Percentiles rank a stretch among this genome's conserved stretches.
Conservation (phyloP, 2,888 invertebrate species). For the Macrosoma leucophasiata region DNA sequence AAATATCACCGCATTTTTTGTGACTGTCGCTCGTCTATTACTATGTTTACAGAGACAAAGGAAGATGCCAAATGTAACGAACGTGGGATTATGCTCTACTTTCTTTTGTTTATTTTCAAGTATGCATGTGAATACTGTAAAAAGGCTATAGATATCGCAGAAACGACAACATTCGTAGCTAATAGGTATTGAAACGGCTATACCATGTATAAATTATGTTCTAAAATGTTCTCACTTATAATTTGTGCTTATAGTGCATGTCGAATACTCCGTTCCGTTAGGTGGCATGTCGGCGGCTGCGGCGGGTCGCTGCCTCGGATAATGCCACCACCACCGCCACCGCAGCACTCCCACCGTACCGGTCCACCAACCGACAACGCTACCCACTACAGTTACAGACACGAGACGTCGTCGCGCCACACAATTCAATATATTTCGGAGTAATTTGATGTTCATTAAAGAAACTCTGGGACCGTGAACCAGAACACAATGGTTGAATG, state of each 20-base stretch:
- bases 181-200: too few species aligned
- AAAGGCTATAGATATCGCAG: too few species aligned
- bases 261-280: constrained; percentile 71
- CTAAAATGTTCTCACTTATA: constrained; percentile 74
- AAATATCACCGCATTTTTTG: constrained; percentile 20
- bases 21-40: neutral
- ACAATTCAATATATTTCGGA: constrained; percentile 74
- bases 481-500: constrained; percentile 75
- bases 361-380: constrained; percentile 36
- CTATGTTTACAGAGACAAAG: neutral
- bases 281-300: constrained; percentile 54
- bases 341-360: too few species aligned
- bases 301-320: constrained; percentile 49
- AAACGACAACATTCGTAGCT: too few species aligned
- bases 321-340: constrained; percentile 52
- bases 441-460: constrained; percentile 76
- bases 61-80: neutral
- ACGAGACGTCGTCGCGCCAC: constrained; percentile 65
- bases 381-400: constrained; percentile 62
- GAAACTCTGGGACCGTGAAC: constrained; percentile 74
- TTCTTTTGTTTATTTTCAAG: too few species aligned
- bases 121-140: too few species aligned
- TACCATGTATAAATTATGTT: constrained; percentile 57
- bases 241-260: constrained; percentile 74
- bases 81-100: neutral